A percentile compares a stretch with the other conserved stretches of the same genome.
Conservation (phyloP, 2,888 invertebrate species). For the Agonopterix heracliana region DNA sequence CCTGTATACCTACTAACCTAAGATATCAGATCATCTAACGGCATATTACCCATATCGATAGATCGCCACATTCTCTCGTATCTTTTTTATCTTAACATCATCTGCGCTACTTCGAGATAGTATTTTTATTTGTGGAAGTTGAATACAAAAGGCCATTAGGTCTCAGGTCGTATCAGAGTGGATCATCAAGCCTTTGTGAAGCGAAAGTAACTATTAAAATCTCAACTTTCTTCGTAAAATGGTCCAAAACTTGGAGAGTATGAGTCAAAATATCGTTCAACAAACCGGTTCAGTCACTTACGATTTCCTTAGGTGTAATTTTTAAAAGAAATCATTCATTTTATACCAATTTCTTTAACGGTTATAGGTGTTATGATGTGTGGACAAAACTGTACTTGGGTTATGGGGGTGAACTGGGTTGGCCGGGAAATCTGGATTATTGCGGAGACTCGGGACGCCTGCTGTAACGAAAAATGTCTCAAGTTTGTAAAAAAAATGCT, state of each 20-base stretch:
- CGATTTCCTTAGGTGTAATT: constrained; percentile 3
- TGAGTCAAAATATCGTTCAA: not conserved
- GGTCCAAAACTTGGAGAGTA: not conserved
- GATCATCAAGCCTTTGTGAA: constrained; percentile 2
- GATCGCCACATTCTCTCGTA: not conserved
- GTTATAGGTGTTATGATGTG: too few relatives aligned
- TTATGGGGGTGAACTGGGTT: too few relatives aligned
- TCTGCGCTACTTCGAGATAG: constrained; percentile 4
- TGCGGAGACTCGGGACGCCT: too few relatives aligned
- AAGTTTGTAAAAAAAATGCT: too few relatives aligned
- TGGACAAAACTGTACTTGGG: too few relatives aligned
- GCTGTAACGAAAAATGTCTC: too few relatives aligned
- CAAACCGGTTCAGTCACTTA: constrained; percentile 7
- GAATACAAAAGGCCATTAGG: constrained; percentile 9
- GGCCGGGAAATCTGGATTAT: too few relatives aligned
- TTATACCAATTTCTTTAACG: too few relatives aligned
- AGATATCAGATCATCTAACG: constrained; percentile 2
- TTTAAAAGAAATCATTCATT: not conserved
- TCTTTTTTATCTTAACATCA: constrained; percentile 4
- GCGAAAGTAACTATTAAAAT: constrained; percentile 3
- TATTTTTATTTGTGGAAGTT: not conserved
- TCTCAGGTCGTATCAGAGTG: constrained; percentile 3
- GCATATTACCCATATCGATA: not conserved
- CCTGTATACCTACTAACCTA: too few relatives aligned
- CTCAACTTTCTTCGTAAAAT: constrained; percentile 6